phyloP scores from a whole-genome alignment of 2,888 invertebrate species.

The Seira sanloemensis region DNA sequence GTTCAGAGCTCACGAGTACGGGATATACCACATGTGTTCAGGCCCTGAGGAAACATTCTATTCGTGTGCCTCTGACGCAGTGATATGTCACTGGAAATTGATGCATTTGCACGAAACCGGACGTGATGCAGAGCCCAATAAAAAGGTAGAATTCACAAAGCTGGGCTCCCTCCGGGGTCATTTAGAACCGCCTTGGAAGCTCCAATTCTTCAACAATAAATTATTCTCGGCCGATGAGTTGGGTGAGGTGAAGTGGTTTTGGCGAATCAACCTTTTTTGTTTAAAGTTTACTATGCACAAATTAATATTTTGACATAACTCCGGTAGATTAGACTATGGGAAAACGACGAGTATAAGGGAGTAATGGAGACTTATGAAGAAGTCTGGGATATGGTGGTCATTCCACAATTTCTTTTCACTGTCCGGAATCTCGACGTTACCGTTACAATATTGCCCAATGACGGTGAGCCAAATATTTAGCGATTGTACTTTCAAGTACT shows the following conservation, averaged over 20 bases:
- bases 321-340: slow-evolving; percentile 79
- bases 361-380: slow-evolving; percentile 80
- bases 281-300: slow-evolving; percentile 74
- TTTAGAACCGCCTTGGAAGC: slow-evolving; percentile 73
- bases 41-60: slow-evolving; percentile 78
- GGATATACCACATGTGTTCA: slow-evolving; percentile 80
- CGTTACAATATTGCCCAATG: slow-evolving; percentile 80
- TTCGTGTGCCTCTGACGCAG: slow-evolving; percentile 82
- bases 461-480: slow-evolving; percentile 70
- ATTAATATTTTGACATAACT: slow-evolving; percentile 23
- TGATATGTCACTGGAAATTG: slow-evolving; percentile 75
- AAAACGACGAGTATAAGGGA: slow-evolving; percentile 78
- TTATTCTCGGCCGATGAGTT: slow-evolving; percentile 81
- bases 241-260: slow-evolving; percentile 79
- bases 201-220: slow-evolving; percentile 75
- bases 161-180: slow-evolving; percentile 46
- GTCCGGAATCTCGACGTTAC: slow-evolving; percentile 81
- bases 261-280: not conserved
- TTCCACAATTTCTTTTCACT: slow-evolving; percentile 79
- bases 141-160: not conserved
- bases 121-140: too few relatives aligned
- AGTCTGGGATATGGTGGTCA: slow-evolving; percentile 80
- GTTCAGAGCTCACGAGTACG: slow-evolving; percentile 80
- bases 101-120: too few relatives aligned
- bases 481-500: not conserved